phyloP scores from a whole-genome alignment of 2,888 invertebrate species.

The Hemithea aestivaria region DNA sequence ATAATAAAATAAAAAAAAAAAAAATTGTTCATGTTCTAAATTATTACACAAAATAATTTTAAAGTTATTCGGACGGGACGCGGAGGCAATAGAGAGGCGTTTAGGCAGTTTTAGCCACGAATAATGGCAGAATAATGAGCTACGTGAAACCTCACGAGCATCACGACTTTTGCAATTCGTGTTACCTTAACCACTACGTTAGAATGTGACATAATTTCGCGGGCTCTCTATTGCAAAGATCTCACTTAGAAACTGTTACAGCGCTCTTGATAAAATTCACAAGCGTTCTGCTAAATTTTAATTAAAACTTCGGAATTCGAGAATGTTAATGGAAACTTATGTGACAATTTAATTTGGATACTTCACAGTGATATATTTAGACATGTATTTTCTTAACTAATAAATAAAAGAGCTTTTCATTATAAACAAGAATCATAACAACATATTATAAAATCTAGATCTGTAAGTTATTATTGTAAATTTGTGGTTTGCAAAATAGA shows the following conservation, averaged over 20 bases:
- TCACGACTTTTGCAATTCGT: slow-evolving; percentile 52
- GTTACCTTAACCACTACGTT: slow-evolving; percentile 49
- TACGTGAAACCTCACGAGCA: slow-evolving; percentile 39
- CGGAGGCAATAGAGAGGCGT: slow-evolving; percentile 7
- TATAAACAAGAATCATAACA: no score
- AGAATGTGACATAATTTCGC: slow-evolving; percentile 57
- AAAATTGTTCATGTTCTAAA: no score
- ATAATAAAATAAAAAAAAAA: no score
- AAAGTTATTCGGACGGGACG: slow-evolving; percentile 6
- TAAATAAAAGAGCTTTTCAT: no score
- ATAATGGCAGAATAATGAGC: slow-evolving; percentile 31
- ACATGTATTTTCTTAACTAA: no score
- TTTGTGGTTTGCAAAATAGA: no score
- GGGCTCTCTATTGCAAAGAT: slow-evolving; percentile 35
- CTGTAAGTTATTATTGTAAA: no score
- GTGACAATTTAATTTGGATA: no score
- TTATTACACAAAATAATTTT: no score
- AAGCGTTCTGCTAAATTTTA: slow-evolving; percentile 17
- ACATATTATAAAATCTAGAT: no score
- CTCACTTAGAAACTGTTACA: slow-evolving; percentile 38
- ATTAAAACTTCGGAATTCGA: slow-evolving; percentile 9
- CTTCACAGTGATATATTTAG: no score
- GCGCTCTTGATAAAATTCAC: slow-evolving; percentile 25
- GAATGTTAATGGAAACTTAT: slow-evolving; percentile 6
- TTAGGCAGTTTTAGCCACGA: slow-evolving; percentile 24